Evolutionary conservation across 2,797 vertebrate genomes (phyloP), one percentile per base, ranked within the genome.

Genomic region (Pangasius sanitwongsei): DNA sequence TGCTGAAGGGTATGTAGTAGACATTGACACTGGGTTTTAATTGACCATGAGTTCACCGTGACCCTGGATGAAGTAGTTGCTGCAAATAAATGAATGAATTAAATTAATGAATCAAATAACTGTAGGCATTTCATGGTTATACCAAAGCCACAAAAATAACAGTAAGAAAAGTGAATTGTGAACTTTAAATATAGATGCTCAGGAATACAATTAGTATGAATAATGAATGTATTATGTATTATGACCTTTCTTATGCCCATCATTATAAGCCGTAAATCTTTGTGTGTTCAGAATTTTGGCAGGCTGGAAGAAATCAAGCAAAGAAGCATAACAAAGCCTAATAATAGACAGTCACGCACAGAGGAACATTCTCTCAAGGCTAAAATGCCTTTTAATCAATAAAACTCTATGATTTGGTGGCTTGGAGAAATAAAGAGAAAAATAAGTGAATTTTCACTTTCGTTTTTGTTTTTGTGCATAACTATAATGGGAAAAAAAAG

Each of bases 151-250:
- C 72, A 75, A 75, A 75, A 75, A 9, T 75, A 48, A 44, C 20
- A 75, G 37, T 11, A 75, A 75, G 20, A 48, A 75, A 75, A 44
- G 9, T 75, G 72, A 75, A 48, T 48, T 70, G 69, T 34, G 44
- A 63, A 69, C 65, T 41, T 41, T 41, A 74, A 74, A 74, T 74
- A 74, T 11, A 75, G 70, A 67, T 57, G 16, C 44, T 53, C 41
- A 23, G 31, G 59, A 63, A 23, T 81, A 16, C 23, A 75, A 20
- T 74, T n/a, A 65, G 57, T 25, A 75, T 75, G 28, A 61, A 75
- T 63, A 84, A 84, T 74, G 37, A 63, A 75, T 50, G 41, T 48
- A 55, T 50, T 88, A 74, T 61, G 55, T 55, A 31, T 88, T 63
- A 67, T 53, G 34, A 41, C 70, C 44, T 31, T 75, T 88, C 57